These are phyloP conservation scores for Hassar affinis DNA, from an alignment of 2,113 vertebrate species.

Conservation along the genomic window DNA sequence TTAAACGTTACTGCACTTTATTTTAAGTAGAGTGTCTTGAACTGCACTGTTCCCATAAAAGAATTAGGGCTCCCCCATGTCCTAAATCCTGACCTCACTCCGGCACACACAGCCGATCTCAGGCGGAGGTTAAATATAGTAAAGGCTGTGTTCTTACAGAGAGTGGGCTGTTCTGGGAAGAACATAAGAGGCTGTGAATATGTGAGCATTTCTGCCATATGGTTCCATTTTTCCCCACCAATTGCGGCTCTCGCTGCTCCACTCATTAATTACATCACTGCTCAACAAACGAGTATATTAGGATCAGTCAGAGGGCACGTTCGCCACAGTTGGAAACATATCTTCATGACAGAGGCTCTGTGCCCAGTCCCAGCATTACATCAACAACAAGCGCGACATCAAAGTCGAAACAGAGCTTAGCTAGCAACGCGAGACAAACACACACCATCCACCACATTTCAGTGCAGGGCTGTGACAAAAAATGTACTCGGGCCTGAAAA, in stretches of 20 bases:
- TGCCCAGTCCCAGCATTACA: background rate
- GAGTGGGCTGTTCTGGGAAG: slow-evolving; percentile 22
- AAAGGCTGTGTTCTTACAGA: background rate
- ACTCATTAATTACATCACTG: slow-evolving; percentile 78
- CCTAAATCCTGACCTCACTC: background rate
- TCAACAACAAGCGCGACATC: slow-evolving; percentile 1
- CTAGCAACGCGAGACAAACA: background rate
- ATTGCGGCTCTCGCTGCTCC: slow-evolving; percentile 68
- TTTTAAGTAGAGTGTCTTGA: background rate
- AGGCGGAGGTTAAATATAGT: background rate
- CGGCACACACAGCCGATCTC: background rate
- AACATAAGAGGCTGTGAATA: slow-evolving; percentile 49
- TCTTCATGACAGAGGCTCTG: slow-evolving; percentile 45
- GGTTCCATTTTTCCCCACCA: slow-evolving; percentile 68
- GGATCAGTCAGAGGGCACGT: slow-evolving; percentile 60
- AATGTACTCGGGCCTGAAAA: slow-evolving; percentile 37
- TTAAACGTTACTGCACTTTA: background rate
- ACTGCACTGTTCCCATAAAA: background rate
- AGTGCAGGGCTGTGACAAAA: slow-evolving; percentile 4
- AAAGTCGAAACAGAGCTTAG: slow-evolving; percentile 1
- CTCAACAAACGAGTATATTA: slow-evolving; percentile 66
- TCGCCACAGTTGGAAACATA: slow-evolving; percentile 60
- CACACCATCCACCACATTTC: slow-evolving; percentile 11
- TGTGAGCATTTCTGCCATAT: slow-evolving; percentile 67
- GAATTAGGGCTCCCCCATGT: background rate